phyloP scores from a whole-genome alignment of 2,113 vertebrate species.

The Xerus inauris region DNA sequence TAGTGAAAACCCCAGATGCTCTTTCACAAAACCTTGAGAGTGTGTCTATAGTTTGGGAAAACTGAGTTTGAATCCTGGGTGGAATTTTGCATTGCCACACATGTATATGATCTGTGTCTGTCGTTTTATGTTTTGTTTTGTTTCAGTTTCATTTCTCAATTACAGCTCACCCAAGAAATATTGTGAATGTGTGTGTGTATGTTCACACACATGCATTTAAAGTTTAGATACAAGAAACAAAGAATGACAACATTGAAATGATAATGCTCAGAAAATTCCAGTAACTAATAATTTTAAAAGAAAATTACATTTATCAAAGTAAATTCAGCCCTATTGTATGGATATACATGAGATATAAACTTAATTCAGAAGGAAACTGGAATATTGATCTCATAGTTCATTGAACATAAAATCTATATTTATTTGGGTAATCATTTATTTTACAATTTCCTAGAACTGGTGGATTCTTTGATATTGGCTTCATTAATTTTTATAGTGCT shows the following conservation, averaged over 20 bases:
- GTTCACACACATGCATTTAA: too few species aligned
- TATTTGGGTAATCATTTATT: constrained; percentile 62
- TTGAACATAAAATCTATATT: constrained; percentile 34
- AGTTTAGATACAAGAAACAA: not conserved
- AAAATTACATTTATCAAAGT: constrained; percentile 47
- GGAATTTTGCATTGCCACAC: not conserved
- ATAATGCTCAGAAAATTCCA: not conserved
- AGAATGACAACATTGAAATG: not conserved
- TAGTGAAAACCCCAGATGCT: not conserved
- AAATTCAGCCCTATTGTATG: constrained; percentile 25
- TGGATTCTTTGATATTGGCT: constrained; percentile 42
- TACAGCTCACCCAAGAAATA: not conserved
- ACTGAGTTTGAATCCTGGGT: not conserved
- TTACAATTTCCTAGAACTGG: constrained; percentile 66
- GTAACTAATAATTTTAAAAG: constrained; percentile 10
- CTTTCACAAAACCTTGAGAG: not conserved
- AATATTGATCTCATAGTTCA: constrained; percentile 67
- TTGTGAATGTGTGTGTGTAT: too few species aligned
- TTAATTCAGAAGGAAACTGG: constrained; percentile 56
- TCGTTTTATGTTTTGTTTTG: constrained; percentile 16
- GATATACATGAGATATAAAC: not conserved
- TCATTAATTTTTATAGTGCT: constrained; percentile 69
- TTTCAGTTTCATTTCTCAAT: constrained; percentile 26
- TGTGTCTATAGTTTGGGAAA: not conserved
- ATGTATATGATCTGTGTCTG: not conserved